These are phyloP conservation scores for Trachymyrmex cornetzi DNA, from an alignment of 1,140 invertebrate genomes.

Conservation along the genomic window DNA sequence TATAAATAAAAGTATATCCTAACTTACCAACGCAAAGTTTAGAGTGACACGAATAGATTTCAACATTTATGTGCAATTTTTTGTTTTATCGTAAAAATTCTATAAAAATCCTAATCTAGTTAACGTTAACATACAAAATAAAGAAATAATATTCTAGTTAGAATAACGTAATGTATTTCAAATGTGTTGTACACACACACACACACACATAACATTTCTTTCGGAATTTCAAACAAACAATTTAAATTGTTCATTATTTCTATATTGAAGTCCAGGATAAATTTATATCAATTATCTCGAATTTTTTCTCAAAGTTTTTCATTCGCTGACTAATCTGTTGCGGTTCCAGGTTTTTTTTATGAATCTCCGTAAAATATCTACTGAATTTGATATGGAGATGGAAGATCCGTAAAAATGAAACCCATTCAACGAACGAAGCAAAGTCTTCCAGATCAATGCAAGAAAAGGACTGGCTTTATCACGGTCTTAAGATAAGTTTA, in stretches of 20 bases:
- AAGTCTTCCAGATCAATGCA: constrained; percentile 43
- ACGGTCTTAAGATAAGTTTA: constrained; percentile 20
- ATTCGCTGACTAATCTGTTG: constrained; percentile 44
- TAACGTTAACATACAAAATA: constrained; percentile 2
- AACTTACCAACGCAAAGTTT: constrained; percentile 19
- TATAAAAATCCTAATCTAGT: neutral
- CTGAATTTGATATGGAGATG: constrained; percentile 24
- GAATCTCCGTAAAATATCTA: constrained; percentile 2
- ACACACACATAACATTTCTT: constrained; percentile 2
- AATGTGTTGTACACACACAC: neutral
- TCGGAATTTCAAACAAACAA: neutral
- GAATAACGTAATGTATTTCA: neutral
- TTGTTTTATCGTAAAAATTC: neutral
- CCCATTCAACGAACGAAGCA: constrained; percentile 13
- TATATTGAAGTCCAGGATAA: neutral
- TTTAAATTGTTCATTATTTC: neutral
- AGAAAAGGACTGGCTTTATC: constrained; percentile 52
- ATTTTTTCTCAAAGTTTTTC: constrained; percentile 10
- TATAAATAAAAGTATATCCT: constrained; percentile 35
- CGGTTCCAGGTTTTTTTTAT: constrained; percentile 21
- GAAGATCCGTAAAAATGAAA: constrained; percentile 53
- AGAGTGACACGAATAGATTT: constrained; percentile 17
- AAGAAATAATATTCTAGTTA: neutral
- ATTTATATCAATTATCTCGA: neutral
- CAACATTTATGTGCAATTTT: neutral